Percentiles rank a stretch among this genome's conserved stretches.
phyloP scores from a whole-genome alignment of 2,888 invertebrate genomes.

The Amphipoea lucens region DNA sequence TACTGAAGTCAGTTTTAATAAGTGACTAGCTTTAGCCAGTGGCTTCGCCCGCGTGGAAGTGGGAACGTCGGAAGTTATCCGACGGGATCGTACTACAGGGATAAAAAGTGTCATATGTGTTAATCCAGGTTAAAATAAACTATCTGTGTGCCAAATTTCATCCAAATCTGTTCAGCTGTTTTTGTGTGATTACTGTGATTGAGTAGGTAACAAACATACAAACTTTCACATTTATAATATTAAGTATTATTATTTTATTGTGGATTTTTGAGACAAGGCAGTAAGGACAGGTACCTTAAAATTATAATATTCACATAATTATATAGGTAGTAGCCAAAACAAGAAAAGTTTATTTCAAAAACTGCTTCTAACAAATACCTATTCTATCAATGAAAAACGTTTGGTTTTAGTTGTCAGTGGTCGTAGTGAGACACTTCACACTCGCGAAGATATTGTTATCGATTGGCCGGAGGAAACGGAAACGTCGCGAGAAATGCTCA shows the following conservation, averaged over 20 bases:
- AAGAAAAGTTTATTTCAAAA: constrained; percentile 1
- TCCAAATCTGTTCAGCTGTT: not conserved
- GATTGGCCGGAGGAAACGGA: constrained; percentile 77
- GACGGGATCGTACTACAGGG: not conserved
- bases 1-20: not conserved
- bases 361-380: not conserved
- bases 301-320: too few relatives aligned
- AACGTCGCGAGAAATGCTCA: constrained; percentile 72
- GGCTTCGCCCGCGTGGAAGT: not conserved
- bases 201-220: not conserved
- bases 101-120: not conserved
- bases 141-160: too few relatives aligned
- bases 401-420: constrained; percentile 36
- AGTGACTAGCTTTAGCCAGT: not conserved
- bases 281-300: too few relatives aligned
- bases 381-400: constrained; percentile 29
- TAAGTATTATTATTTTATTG: too few relatives aligned
- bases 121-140: too few relatives aligned
- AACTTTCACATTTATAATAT: too few relatives aligned
- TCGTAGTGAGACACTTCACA: constrained; percentile 65
- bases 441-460: constrained; percentile 78
- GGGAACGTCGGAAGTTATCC: not conserved
- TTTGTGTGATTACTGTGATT: not conserved
- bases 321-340: not conserved
- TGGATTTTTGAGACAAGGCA: too few relatives aligned